Conservation (phyloP, 35 echinoderm and acorn worm species). For the Heliocidaris erythrogramma region DNA sequence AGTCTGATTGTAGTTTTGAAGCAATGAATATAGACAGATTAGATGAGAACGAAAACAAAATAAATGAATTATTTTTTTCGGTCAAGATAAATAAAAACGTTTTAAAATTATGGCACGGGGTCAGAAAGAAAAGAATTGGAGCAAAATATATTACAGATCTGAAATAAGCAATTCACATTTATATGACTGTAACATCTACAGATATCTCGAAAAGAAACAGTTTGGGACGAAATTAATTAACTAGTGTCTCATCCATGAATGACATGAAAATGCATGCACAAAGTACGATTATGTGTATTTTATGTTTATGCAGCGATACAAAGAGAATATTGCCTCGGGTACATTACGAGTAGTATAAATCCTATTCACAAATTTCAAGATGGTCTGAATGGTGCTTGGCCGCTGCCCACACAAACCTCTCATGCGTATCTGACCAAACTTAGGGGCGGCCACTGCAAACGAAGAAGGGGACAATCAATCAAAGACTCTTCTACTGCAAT, state of each 20-base stretch:
- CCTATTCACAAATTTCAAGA: not conserved
- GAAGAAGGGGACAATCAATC: too few relatives aligned
- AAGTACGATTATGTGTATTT: not conserved
- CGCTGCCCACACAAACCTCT: not conserved
- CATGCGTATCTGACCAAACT: not conserved
- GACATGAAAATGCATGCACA: not conserved
- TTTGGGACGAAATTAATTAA: not conserved
- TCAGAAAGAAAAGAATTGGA: too few relatives aligned
- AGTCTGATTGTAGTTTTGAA: too few relatives aligned
- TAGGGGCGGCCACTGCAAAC: too few relatives aligned
- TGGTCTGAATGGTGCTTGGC: not conserved
- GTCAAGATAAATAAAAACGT: too few relatives aligned
- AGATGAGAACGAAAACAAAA: too few relatives aligned
- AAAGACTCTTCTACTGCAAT: too few relatives aligned
- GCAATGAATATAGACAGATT: too few relatives aligned
- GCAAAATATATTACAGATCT: too few relatives aligned
- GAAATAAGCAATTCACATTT: too few relatives aligned
- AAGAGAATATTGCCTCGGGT: not conserved
- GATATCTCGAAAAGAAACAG: not conserved
- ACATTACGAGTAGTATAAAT: not conserved
- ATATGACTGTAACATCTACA: not conserved
- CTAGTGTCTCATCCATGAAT: not conserved
- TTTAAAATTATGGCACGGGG: too few relatives aligned
- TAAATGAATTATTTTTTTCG: too few relatives aligned
- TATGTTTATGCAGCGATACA: not conserved